These are phyloP conservation scores for Propithecus perrieri DNA, from an alignment of 2,797 vertebrate genomes.

Conservation along the genomic window DNA sequence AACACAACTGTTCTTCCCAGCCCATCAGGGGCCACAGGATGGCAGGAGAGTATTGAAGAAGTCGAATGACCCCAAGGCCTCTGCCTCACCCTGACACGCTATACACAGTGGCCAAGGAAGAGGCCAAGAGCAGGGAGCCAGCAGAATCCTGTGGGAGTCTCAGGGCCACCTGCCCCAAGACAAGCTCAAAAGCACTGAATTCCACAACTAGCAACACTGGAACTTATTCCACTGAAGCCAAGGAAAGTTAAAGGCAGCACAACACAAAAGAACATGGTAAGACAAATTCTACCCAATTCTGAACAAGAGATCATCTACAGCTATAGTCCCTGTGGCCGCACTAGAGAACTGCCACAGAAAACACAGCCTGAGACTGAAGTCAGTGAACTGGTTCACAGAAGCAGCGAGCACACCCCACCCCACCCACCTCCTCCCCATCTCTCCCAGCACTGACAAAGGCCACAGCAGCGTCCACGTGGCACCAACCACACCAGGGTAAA, in stretches of 20 bases:
- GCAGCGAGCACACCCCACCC: accelerated
- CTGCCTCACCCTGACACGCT: not conserved
- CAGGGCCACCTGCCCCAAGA: not conserved
- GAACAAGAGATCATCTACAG: not conserved
- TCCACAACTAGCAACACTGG: not conserved
- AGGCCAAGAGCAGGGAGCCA: not conserved
- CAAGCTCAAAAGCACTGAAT: not conserved
- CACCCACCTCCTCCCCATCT: not conserved
- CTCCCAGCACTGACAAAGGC: not conserved
- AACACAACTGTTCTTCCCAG: not conserved
- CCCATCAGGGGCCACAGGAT: not conserved
- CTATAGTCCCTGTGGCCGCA: no score
- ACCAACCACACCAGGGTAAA: not conserved
- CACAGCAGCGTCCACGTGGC: not conserved
- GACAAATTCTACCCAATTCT: not conserved
- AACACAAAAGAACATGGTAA: not conserved
- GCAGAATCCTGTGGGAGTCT: not conserved
- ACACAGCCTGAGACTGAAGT: not conserved
- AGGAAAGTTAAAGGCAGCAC: not conserved
- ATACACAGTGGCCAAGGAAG: no score
- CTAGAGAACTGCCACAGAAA: not conserved
- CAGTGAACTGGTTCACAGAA: not conserved
- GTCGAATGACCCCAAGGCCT: not conserved
- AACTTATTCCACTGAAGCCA: not conserved
- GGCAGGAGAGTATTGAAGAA: not conserved